Base-by-base conservation (phyloP, 1,140 invertebrate genomes). In the Zaprionus inermis region DNA sequence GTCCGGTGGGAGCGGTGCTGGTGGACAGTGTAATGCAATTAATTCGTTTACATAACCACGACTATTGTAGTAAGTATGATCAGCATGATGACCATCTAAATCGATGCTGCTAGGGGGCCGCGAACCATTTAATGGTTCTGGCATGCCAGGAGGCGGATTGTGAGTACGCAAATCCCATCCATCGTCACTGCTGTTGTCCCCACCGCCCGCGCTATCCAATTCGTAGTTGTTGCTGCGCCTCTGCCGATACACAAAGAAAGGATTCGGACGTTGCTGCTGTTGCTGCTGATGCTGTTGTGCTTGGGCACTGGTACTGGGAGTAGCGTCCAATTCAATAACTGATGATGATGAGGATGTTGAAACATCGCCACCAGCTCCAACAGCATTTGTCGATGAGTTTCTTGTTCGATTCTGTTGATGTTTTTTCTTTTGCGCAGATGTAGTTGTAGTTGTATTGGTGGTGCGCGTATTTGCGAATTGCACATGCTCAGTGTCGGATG, bases 401-500 rank as follows among this genome's bases (percentile, higher is more conserved):
- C 70, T 30, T 58, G 67, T 63, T 20, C 71, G 79, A 52, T 60
- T 79, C 11, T 72, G 71, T 11, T 75, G 85, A 11, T 63, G 72
- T 18, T 80, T 78, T 20, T 91, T 89, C 36, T 91, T 91, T 32
- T 90, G 80, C 11, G 72, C 90, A 12, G 90, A 91, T 5, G 90
- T 91, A 1, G 90, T 91, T 24, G 90, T 91, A 0, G 90, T 90
- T 10, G 90, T 91, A 52, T 91, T 91, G 6, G 90, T 91, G 36
- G 90, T 91, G 9, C 90, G 74, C n/a, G 90, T 91, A 59, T 91
- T 73, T 0, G 90, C 90, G 22, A 91, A 91, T 46, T 91, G 85
- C 3, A 75, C 90, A 70, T 90, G 90, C 61, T 91, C 90, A 4
- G 90, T 88, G 32, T 89, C 84, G 5, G 84, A 89, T 28, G 84